Percentiles rank a stretch among this genome's conserved stretches.
These are phyloP conservation scores for Drosophila longiperda DNA, from an alignment of 2,888 invertebrate genomes.

Conservation along the genomic window DNA sequence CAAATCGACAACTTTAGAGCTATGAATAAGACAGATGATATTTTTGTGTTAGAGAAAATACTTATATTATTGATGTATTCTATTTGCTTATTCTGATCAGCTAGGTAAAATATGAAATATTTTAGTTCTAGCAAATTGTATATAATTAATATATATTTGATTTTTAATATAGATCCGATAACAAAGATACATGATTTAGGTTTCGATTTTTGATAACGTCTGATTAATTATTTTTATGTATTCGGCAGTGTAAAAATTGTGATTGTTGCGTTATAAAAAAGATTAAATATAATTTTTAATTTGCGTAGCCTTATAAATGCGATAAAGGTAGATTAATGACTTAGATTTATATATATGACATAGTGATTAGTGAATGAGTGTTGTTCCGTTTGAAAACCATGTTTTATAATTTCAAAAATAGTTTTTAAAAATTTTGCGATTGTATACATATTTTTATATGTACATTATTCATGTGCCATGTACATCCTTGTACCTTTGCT, in stretches of 20 bases:
- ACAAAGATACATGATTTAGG: not conserved
- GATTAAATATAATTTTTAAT: not conserved
- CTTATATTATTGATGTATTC: not conserved
- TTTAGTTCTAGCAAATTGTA: not conserved
- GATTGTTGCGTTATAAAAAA: not conserved
- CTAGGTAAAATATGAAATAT: not conserved
- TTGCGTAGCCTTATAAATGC: not conserved
- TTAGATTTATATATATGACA: not conserved
- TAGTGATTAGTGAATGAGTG: too few relatives aligned
- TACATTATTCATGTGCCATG: not conserved
- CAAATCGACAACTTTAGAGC: not conserved
- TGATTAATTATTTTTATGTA: not conserved
- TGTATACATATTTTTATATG: not conserved
- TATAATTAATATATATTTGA: not conserved
- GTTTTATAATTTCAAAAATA: too few relatives aligned
- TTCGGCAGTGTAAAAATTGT: not conserved
- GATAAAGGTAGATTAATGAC: not conserved
- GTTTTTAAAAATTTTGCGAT: too few relatives aligned
- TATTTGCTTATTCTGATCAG: not conserved
- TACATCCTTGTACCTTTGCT: not conserved
- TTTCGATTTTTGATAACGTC: not conserved
- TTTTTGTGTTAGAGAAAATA: not conserved
- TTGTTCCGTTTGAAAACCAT: too few relatives aligned
- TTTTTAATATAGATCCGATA: not conserved
- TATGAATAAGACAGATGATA: not conserved